Conservation (phyloP, 2,797 vertebrate species). For the Toxotes lorentzi region DNA sequence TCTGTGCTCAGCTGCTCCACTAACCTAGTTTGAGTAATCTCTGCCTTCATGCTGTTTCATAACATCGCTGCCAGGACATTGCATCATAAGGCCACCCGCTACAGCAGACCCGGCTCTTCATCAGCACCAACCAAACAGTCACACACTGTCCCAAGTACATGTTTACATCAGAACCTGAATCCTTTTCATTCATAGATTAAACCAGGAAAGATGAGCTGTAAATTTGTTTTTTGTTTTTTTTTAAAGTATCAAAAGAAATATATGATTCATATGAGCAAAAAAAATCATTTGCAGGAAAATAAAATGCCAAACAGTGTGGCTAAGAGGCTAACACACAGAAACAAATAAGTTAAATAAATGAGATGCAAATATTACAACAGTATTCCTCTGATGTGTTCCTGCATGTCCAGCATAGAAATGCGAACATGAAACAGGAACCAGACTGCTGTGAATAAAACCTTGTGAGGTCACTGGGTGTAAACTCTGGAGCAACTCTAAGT, state of each 20-base stretch:
- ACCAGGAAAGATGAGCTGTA: background rate
- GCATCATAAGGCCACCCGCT: slow-evolving; percentile 80
- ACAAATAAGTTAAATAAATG: background rate
- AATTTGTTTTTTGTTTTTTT: background rate
- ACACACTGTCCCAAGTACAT: slow-evolving; percentile 32
- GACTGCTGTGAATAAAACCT: slow-evolving; percentile 27
- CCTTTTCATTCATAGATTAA: slow-evolving; percentile 7
- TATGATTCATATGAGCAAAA: background rate
- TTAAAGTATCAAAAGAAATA: background rate
- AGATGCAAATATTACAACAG: background rate
- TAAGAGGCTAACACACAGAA: background rate
- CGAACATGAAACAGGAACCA: slow-evolving; percentile 50
- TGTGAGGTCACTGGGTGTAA: slow-evolving; percentile 53
- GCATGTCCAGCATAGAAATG: slow-evolving; percentile 14
- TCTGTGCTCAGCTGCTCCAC: slow-evolving; percentile 79
- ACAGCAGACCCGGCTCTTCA: slow-evolving; percentile 41
- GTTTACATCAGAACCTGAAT: slow-evolving; percentile 34
- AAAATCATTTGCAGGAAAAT: background rate
- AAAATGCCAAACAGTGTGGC: background rate
- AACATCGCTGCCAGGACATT: slow-evolving; percentile 83
- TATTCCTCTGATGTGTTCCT: slow-evolving; percentile 1
- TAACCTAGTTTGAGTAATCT: slow-evolving; percentile 88
- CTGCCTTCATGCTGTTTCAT: slow-evolving; percentile 85
- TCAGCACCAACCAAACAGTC: slow-evolving; percentile 19
- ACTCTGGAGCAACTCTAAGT: slow-evolving; percentile 19